Conservation (phyloP, 2,797 vertebrate species). For the Chaetophractus vellerosus region DNA sequence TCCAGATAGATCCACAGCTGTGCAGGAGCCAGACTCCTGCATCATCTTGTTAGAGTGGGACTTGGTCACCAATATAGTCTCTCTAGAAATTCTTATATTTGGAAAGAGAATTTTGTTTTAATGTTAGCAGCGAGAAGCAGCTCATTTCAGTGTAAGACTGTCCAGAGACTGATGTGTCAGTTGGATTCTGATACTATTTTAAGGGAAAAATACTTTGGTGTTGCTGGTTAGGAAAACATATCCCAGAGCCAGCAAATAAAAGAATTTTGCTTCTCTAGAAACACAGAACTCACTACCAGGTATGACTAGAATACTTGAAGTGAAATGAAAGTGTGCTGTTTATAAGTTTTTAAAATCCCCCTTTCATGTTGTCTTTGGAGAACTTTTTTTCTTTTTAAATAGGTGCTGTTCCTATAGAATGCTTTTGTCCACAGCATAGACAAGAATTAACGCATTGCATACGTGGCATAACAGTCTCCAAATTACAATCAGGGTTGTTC, state of each 20-base stretch:
- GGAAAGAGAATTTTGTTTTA: conserved; percentile 62
- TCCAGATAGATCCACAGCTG: conserved; percentile 38
- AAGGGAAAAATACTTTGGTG: conserved; percentile 24
- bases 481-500: conserved; percentile 63
- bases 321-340: conserved; percentile 3
- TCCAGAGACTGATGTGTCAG: conserved; percentile 26
- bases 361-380: conserved; percentile 44
- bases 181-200: conserved; percentile 40
- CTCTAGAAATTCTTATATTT: conserved; percentile 52
- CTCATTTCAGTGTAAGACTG: not conserved
- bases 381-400: conserved; percentile 15
- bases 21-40: not conserved
- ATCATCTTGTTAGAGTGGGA: not conserved
- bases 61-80: conserved; percentile 1
- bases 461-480: not conserved
- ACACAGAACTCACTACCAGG: not conserved
- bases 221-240: not conserved
- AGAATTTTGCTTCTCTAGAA: conserved; percentile 24
- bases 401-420: not conserved
- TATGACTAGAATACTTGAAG: not conserved
- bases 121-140: not conserved
- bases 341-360: not conserved
- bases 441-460: not conserved
- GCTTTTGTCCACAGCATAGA: conserved; percentile 8
- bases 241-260: not conserved